Evolutionary conservation across 2,888 invertebrate species (phyloP), one percentile per base, ranked within the genome.

Genomic region (Cloeon dipterum): DNA sequence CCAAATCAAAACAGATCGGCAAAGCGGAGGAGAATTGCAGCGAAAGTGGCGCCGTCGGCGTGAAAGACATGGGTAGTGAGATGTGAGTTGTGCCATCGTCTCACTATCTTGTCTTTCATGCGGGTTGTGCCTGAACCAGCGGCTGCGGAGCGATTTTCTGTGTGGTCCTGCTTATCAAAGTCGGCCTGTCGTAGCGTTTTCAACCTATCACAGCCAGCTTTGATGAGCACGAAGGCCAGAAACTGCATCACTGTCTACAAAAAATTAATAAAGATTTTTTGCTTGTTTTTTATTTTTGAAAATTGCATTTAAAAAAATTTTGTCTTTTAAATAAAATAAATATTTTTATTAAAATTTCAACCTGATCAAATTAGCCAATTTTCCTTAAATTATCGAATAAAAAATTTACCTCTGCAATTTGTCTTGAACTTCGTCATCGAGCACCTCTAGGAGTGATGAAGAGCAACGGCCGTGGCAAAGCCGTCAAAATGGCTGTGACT

Each of bases 61-160:
- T 86, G 88, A 88, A 88, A 89, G 88, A 89, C 89, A 81, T 81
- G 83, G 79, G 88, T 89, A 86, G 85, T 79, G 89, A 89, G 88
- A 88, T 88, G 88, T 63, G 63, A n/a, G 58, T 59, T 62, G 57
- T 56, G 57, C 54, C 57, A 56, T 60, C 70, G 68, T 74, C 88
- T 89, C 85, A 83, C 88, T 89, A 85, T 81, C 82, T 82, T 89
- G 89, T 89, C 88, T 88, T 89, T 89, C 88, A 83, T 81, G 81
- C 53, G 66, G 74, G 65, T 62, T 54, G 59, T 47, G 65, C 61
- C 54, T 42, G 16, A 19, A 4, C 38, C 21, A 18, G 40, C 23
- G n/a, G 20, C n/a, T 34, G 10, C 3, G 17, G 17, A 16, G 13
- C 14, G 20, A 34, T 32, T 20, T 35, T 25, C 23, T 35, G 32